A percentile compares a stretch with the other conserved stretches of the same genome.
Conservation (phyloP, 1,140 invertebrate species). For the Cotesia chilonis region DNA sequence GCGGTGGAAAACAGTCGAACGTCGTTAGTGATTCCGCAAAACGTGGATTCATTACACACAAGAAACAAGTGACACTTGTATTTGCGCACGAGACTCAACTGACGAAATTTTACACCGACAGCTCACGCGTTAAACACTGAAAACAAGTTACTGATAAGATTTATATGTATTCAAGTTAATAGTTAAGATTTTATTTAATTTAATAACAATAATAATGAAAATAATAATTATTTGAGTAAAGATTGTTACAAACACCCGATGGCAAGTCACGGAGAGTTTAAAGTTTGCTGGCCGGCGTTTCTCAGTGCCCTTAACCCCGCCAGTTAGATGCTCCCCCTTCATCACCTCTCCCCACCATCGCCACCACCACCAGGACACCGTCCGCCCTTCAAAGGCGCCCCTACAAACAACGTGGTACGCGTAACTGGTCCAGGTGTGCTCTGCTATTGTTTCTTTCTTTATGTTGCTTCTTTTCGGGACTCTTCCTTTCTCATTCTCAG, state of each 20-base stretch:
- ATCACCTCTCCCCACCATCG: neutral
- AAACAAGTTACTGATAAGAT: too few species aligned
- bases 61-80: conserved; percentile 54
- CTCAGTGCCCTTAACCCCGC: conserved; percentile 20
- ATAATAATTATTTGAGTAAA: conserved; percentile 13
- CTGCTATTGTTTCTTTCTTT: conserved; percentile 23
- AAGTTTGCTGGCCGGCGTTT: conserved; percentile 21
- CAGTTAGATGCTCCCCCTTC: conserved; percentile 10
- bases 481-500: conserved; percentile 20
- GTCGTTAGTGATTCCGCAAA: conserved; percentile 36
- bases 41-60: conserved; percentile 58
- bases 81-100: too few species aligned
- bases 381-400: conserved; percentile 17
- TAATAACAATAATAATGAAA: too few species aligned
- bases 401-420: conserved; percentile 34
- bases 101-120: too few species aligned
- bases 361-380: conserved; percentile 7
- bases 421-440: conserved; percentile 41
- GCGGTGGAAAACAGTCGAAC: neutral
- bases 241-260: conserved; percentile 28
- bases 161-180: too few species aligned
- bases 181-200: too few species aligned
- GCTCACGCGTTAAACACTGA: too few species aligned
- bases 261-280: conserved; percentile 10
- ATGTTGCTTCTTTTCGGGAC: conserved; percentile 26